Evolutionary conservation across 2,888 invertebrate species (phyloP), one percentile per base, ranked within the genome.

Genomic region (Gasteruption jaculator): DNA sequence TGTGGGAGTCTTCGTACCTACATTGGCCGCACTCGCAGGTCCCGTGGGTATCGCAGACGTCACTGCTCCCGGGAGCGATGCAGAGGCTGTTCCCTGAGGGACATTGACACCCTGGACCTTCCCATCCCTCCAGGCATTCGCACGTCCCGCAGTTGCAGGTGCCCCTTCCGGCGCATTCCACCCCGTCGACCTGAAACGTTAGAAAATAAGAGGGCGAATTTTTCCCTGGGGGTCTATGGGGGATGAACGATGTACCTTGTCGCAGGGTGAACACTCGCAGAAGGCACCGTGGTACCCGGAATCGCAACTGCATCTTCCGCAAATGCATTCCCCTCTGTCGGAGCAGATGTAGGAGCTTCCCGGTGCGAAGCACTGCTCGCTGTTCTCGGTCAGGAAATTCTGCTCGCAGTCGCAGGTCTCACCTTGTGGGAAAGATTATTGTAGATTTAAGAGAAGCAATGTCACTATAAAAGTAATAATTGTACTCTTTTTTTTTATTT

Each of bases 311-410:
- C 91, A 92, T 42, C 71, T 71, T 21, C 88, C 87, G 61, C 90
- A 92, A 30, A 80, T 72, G 63, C 92, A 92, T 50, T 82, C 80
- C 0, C 92, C 92, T 4, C 79, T 79, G 41, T 82, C 82, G 1
- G 83, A 82, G 62, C 89, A 86, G 4, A 80, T 61, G 7, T 72
- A 67, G 24, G 54, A 43, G 0, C 65, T 60, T 1, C 74, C 76
- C 0, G 79, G 78, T 1, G 77, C 73, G 6, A 71, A 62, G 56
- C 83, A 83, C 2, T 73, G 66, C 33, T 75, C 73, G 10, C 71
- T 69, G 1, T 78, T 73, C n/a, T 63, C 65, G 4, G 62, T 63
- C 44, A 73, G 72, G 30, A 74, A 71, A 33, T 71, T 72, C 38
- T 73, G 71, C 5, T 75, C 66, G 52, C 83, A 83, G 51, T 79